Conservation (phyloP, 2,113 vertebrate genomes). For the Mobula hypostoma region DNA sequence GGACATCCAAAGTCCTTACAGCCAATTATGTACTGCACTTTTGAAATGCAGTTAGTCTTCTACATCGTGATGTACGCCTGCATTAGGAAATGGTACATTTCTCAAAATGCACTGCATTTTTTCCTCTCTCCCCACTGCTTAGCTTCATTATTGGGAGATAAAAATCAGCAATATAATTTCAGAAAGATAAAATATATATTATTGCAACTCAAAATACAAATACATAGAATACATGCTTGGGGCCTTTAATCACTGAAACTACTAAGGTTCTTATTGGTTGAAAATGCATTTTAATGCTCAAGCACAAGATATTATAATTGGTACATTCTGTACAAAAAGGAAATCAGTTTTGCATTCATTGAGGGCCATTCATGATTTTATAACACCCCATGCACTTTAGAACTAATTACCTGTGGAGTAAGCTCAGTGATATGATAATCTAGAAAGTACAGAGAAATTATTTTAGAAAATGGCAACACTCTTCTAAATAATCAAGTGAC, state of each 20-base stretch:
- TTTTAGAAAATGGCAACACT: slow-evolving; percentile 19
- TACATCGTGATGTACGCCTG: no score
- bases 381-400: not conserved
- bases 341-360: not conserved
- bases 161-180: not conserved
- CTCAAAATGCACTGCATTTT: no score
- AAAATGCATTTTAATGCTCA: not conserved
- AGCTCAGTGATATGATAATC: not conserved
- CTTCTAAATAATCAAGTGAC: not conserved
- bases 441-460: not conserved
- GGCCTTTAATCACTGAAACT: not conserved
- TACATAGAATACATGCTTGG: no score
- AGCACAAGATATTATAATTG: not conserved
- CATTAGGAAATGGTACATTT: not conserved
- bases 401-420: not conserved
- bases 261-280: not conserved
- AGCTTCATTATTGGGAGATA: not conserved
- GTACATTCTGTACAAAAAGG: not conserved
- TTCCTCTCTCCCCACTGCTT: not conserved
- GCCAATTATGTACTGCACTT: no score
- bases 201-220: not conserved
- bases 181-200: not conserved
- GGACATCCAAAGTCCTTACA: no score
- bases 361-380: not conserved
- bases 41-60: no score